Evolutionary conservation across 2,888 invertebrate genomes (phyloP).

Genomic region (Eueremaeus valkanovi): DNA sequence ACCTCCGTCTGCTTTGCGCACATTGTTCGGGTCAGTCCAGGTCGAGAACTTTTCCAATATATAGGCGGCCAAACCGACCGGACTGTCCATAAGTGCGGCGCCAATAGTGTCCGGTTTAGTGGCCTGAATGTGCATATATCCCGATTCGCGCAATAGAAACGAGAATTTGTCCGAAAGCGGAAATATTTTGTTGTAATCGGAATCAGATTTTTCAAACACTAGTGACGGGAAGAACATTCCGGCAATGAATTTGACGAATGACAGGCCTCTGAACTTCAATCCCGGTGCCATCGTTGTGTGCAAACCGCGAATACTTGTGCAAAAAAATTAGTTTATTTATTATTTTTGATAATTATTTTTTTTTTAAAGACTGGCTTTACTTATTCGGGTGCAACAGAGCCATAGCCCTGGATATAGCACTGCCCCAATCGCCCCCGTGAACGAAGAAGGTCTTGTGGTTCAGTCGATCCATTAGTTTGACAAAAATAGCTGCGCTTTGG

Average conservation of each 20-base stretch:
- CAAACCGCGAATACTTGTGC: constrained; percentile 1
- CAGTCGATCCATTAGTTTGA: constrained; percentile 67
- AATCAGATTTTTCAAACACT: constrained; percentile 1
- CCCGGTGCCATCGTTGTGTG: constrained; percentile 17
- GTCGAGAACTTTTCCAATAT: constrained; percentile 82
- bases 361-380: constrained; percentile 48
- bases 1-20: constrained; percentile 62
- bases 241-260: background rate
- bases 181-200: constrained; percentile 45
- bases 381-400: constrained; percentile 62
- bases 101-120: constrained; percentile 84
- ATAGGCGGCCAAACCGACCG: constrained; percentile 80
- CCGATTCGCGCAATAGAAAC: constrained; percentile 53
- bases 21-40: constrained; percentile 62
- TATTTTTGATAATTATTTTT: background rate
- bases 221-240: constrained; percentile 25
- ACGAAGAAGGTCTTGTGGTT: constrained; percentile 64
- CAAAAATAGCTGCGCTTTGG: constrained; percentile 56
- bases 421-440: constrained; percentile 82
- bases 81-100: constrained; percentile 67
- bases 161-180: constrained; percentile 49
- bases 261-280: background rate
- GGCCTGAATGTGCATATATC: constrained; percentile 69
- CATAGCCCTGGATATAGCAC: constrained; percentile 61
- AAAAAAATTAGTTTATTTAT: background rate